These are phyloP conservation scores for Myiozetetes cayanensis DNA, from an alignment of 2,113 vertebrate genomes.

Conservation along the genomic window DNA sequence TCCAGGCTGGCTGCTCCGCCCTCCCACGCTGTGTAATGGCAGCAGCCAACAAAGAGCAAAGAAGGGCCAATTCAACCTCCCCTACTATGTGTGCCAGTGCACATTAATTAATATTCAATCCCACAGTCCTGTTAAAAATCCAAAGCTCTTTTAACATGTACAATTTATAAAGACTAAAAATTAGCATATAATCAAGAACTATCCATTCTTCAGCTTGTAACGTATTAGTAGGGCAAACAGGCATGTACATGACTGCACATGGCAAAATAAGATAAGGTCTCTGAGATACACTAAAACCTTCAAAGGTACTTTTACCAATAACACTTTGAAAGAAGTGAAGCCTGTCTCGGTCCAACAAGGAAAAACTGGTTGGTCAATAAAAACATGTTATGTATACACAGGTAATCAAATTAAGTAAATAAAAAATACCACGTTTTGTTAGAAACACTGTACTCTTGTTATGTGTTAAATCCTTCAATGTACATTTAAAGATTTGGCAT, in stretches of 20 bases:
- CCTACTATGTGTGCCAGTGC: background rate
- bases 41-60: conserved; percentile 23
- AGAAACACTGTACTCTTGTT: background rate
- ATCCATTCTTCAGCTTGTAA: background rate
- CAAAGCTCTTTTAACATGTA: background rate
- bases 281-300: background rate
- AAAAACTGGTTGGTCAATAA: background rate
- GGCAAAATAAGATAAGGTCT: background rate
- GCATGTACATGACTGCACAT: rapidly evolving
- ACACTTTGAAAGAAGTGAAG: background rate
- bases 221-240: background rate
- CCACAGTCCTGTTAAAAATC: background rate
- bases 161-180: background rate
- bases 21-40: conserved; percentile 11
- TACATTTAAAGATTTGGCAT: background rate
- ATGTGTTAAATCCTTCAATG: background rate
- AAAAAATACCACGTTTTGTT: background rate
- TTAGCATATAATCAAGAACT: background rate
- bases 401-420: background rate
- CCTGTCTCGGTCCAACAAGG: background rate
- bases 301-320: background rate
- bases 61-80: background rate
- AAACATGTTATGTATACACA: background rate
- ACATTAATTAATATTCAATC: background rate
- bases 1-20: background rate